Conservation (phyloP, 2,888 invertebrate genomes). For the Phaedon cochleariae region DNA sequence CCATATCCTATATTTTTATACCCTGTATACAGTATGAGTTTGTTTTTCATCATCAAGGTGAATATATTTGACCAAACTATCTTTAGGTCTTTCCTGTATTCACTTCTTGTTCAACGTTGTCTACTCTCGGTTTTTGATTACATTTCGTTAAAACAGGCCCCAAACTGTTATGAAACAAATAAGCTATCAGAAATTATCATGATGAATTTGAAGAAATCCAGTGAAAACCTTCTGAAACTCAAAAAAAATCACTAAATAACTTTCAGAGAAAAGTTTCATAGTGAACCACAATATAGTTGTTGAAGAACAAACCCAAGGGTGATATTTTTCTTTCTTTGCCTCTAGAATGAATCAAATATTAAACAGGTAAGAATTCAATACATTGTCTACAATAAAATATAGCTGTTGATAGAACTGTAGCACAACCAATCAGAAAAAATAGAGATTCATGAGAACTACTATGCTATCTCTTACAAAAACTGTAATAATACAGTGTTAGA, state of each 20-base stretch:
- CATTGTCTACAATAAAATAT: neutral
- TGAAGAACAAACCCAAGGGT: too few species aligned
- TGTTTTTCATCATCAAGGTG: too few species aligned
- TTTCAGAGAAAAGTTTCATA: neutral
- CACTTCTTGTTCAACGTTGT: too few species aligned
- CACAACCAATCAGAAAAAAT: neutral
- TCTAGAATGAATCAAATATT: neutral
- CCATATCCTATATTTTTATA: too few species aligned
- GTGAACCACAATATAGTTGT: neutral
- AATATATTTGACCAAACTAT: too few species aligned
- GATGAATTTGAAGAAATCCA: neutral
- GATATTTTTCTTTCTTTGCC: neutral
- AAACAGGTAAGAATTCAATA: neutral
- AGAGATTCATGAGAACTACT: neutral
- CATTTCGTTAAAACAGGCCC: too few species aligned
- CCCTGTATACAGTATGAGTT: too few species aligned
- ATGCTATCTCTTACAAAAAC: conserved; percentile 46
- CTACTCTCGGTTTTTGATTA: too few species aligned
- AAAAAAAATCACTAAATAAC: neutral
- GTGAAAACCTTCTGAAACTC: neutral
- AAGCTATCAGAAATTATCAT: too few species aligned
- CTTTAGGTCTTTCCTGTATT: too few species aligned
- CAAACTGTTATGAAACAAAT: too few species aligned
- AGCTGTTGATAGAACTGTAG: neutral
- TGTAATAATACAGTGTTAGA: conserved; percentile 53